These are phyloP conservation scores for Pseudorasbora parva DNA, from an alignment of 2,113 vertebrate genomes.

Conservation along the genomic window DNA sequence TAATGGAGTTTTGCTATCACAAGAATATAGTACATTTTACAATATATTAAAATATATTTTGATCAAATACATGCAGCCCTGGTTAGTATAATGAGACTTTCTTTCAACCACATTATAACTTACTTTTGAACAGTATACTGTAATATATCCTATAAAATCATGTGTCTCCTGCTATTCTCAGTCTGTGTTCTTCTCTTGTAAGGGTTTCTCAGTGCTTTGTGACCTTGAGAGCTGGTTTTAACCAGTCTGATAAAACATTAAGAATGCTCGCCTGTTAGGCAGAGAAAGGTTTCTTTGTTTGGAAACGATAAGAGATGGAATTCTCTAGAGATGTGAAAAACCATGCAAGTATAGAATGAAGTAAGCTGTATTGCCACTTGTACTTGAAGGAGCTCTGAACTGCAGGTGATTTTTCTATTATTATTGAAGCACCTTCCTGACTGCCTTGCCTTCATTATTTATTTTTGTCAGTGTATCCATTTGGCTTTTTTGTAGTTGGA, in stretches of 20 bases:
- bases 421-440: not conserved
- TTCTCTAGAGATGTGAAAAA: not conserved
- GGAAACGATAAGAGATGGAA: not conserved
- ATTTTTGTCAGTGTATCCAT: not conserved
- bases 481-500: too few species aligned
- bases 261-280: not conserved
- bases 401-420: not conserved
- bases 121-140: not conserved
- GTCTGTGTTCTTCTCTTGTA: not conserved
- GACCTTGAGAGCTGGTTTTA: not conserved
- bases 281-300: constrained; percentile 12
- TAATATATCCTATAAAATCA: not conserved
- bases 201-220: not conserved
- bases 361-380: not conserved
- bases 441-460: not conserved
- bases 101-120: not conserved
- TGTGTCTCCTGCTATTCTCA: not conserved
- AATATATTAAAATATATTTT: too few species aligned
- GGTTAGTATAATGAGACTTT: not conserved
- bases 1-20: too few species aligned
- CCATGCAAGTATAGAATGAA: not conserved
- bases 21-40: too few species aligned
- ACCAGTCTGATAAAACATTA: not conserved
- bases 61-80: too few species aligned
- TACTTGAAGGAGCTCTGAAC: not conserved